phyloP scores from a whole-genome alignment of 2,113 vertebrate genomes.

The Nansenia antarctica region DNA sequence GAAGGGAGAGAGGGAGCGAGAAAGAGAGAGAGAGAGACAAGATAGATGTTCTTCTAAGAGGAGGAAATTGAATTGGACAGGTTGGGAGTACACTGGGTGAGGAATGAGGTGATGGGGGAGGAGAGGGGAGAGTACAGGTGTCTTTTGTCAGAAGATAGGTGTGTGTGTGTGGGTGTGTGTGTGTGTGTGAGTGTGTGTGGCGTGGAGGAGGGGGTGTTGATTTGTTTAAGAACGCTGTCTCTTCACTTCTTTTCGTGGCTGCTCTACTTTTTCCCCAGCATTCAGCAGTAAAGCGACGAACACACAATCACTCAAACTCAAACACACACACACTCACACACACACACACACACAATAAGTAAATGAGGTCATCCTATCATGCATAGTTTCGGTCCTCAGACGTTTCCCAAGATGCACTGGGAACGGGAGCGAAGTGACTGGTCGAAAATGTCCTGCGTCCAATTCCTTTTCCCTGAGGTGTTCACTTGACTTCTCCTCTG shows the following conservation, averaged over 20 bases:
- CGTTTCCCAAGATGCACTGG: constrained; percentile 11
- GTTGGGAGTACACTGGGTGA: background rate
- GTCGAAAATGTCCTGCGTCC: too few species aligned
- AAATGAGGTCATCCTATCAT: constrained; percentile 26
- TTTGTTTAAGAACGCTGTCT: constrained; percentile 18
- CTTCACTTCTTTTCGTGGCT: constrained; percentile 6
- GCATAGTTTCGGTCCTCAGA: constrained; percentile 9
- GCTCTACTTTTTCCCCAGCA: constrained; percentile 14
- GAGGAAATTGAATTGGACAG: constrained; percentile 30
- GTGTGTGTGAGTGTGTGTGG: too few species aligned
- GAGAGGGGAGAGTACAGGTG: background rate
- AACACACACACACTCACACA: background rate
- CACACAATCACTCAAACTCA: background rate
- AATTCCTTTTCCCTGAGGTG: too few species aligned
- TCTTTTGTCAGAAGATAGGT: background rate
- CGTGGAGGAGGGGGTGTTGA: too few species aligned
- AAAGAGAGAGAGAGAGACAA: constrained; percentile 11
- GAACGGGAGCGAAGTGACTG: background rate
- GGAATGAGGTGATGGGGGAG: constrained; percentile 7
- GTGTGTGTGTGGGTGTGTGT: background rate
- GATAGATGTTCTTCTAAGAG: constrained; percentile 22
- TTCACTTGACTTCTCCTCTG: too few species aligned
- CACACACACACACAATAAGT: background rate
- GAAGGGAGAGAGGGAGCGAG: background rate
- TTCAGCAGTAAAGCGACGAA: constrained; percentile 21